Base-by-base conservation (phyloP, 2,113 vertebrate species). In the Pristiophorus japonicus region DNA sequence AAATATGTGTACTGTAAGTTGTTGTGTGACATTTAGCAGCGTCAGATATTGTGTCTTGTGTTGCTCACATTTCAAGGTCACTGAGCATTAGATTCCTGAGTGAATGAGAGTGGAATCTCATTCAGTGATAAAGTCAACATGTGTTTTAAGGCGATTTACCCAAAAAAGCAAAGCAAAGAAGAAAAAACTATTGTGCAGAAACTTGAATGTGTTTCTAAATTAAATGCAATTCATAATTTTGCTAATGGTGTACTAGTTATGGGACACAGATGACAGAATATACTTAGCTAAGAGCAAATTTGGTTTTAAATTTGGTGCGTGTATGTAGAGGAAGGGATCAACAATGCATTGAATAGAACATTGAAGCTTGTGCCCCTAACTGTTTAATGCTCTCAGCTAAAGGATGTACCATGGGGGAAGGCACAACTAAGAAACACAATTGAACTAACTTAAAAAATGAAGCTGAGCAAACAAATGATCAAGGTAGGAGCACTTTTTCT, bases 41-140 rank as follows among this genome's bases (percentile, higher is more conserved):
- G 27, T 70, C 73, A 30, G 42, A 73, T 70, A 93, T 65, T 66
- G 62, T 93, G 38, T 92, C 88, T 22, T 22, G 20, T 73, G 18
- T 70, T 94, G 27, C 93, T 94, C 63, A 34, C 93, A 70, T 94
- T 94, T 94, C 93, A 70, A 94, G 66, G 42, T 51, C 65, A 94
- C 27, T 73, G 22, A 70, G 51, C 24, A 94, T 73, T 73, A 94
- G 38, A 73, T 94, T 51, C 63, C 22, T 34, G 65, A 94, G 14
- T 75, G 20, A 30, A 75, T 18, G 34, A 75, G 16, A 75, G 34
- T 94, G 93, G 34, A 94, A 94, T 38, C 14, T 94, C 93, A 45
- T 70, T 73, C 66, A 94, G 30, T 47, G 93, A 73, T 70, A 51
- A 70, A 30, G 42, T 73, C 27, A 47, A 34, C 85, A 55, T 55